phyloP scores from a whole-genome alignment of 1,140 invertebrate species.

The Bicyclus anynana region DNA sequence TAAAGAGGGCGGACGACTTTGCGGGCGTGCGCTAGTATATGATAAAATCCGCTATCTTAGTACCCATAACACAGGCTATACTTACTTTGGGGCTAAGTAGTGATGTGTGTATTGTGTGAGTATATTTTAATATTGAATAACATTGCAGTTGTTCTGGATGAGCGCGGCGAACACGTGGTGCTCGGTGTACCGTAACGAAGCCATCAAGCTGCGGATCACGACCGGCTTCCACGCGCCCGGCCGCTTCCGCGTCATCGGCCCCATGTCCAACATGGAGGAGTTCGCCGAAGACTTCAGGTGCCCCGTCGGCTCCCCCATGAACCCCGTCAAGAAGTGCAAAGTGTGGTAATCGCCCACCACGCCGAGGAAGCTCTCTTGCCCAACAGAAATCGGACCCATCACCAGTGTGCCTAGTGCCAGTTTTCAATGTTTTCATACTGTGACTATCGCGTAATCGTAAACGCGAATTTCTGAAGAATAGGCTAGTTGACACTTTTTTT shows the following conservation, averaged over 20 bases:
- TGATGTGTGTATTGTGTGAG: too few species aligned
- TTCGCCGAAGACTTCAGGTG: constrained; percentile 94
- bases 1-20: too few species aligned
- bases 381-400: constrained; percentile 4
- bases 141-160: constrained; percentile 82
- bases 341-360: constrained; percentile 81
- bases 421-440: too few species aligned
- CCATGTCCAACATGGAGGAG: constrained; percentile 92
- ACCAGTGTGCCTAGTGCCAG: too few species aligned
- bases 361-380: constrained; percentile 18
- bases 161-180: constrained; percentile 81
- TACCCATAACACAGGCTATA: too few species aligned
- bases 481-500: too few species aligned
- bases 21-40: too few species aligned
- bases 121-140: too few species aligned
- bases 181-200: constrained; percentile 81
- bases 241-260: constrained; percentile 90
- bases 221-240: constrained; percentile 88
- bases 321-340: constrained; percentile 91
- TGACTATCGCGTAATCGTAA: too few species aligned
- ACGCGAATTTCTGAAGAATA: too few species aligned
- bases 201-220: constrained; percentile 84
- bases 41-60: too few species aligned
- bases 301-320: constrained; percentile 88
- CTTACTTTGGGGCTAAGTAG: too few species aligned